These are phyloP conservation scores for Oriolus oriolus DNA, from an alignment of 2,113 vertebrate species.

Conservation along the genomic window DNA sequence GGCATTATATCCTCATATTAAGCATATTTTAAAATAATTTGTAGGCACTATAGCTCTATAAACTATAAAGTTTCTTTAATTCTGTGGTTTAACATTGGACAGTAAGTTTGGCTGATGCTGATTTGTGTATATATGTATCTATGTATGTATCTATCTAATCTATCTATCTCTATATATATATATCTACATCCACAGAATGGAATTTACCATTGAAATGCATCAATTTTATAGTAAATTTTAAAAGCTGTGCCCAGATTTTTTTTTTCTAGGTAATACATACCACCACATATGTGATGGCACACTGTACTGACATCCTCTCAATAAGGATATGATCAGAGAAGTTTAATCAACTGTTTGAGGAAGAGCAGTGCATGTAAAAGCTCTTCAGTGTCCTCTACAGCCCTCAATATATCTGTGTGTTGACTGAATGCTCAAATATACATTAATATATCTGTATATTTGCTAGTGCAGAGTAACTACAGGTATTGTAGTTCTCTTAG, in stretches of 20 bases:
- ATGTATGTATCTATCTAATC: not conserved
- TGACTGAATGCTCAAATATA: not conserved
- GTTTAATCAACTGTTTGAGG: not conserved
- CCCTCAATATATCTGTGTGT: not conserved
- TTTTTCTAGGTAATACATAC: not conserved
- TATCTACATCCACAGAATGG: not conserved
- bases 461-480: not conserved
- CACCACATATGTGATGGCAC: too few species aligned
- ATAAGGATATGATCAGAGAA: not conserved
- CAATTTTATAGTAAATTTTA: not conserved
- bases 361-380: not conserved
- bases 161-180: not conserved
- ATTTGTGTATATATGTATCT: rapidly evolving
- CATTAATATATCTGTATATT: not conserved
- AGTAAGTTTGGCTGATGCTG: not conserved
- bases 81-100: not conserved
- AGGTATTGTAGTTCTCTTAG: not conserved
- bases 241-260: not conserved
- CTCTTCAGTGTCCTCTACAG: not conserved
- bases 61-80: not conserved
- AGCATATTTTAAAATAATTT: not conserved
- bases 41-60: not conserved
- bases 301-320: not conserved
- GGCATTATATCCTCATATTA: not conserved
- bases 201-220: not conserved